A percentile compares a stretch with the other conserved stretches of the same genome.
phyloP scores from a whole-genome alignment of 1,140 invertebrate genomes.

The Drosophila sp. region DNA sequence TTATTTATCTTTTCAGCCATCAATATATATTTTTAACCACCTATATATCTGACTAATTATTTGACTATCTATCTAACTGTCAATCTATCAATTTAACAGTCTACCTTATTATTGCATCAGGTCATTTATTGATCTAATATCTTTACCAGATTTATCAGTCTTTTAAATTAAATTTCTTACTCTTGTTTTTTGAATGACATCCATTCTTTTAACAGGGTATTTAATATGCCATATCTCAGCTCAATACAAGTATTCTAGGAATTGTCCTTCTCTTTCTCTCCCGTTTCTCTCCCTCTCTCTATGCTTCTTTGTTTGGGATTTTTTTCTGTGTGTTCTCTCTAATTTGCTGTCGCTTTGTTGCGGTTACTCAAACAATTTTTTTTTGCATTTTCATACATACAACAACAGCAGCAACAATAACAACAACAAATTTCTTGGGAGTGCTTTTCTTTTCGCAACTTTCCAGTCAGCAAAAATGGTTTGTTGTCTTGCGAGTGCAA shows the following conservation, averaged over 20 bases:
- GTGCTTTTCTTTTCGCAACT: slow-evolving; percentile 10
- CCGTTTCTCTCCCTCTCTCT: slow-evolving; percentile 10
- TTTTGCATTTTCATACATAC: slow-evolving; percentile 58
- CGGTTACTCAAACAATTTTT: slow-evolving; percentile 69
- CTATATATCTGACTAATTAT: not conserved
- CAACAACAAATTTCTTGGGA: slow-evolving; percentile 33
- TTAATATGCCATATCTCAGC: slow-evolving; percentile 4
- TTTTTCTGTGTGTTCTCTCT: slow-evolving; percentile 29
- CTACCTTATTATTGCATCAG: too few relatives aligned
- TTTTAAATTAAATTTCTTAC: too few relatives aligned
- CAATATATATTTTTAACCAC: too few relatives aligned
- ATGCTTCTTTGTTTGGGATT: not conserved
- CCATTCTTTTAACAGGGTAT: slow-evolving; percentile 5
- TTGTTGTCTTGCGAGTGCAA: not conserved
- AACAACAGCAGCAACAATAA: slow-evolving; percentile 8
- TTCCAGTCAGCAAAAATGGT: slow-evolving; percentile 23
- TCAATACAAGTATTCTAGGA: not conserved
- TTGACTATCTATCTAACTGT: not conserved
- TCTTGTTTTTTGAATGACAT: too few relatives aligned
- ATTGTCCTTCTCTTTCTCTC: slow-evolving; percentile 2
- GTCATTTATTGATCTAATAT: too few relatives aligned
- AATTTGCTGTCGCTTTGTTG: slow-evolving; percentile 63
- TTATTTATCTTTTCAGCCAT: too few relatives aligned
- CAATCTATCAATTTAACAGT: not conserved
- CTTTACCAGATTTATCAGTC: too few relatives aligned